Conservation (phyloP, 2,113 vertebrate species). For the Crotophaga sulcirostris region DNA sequence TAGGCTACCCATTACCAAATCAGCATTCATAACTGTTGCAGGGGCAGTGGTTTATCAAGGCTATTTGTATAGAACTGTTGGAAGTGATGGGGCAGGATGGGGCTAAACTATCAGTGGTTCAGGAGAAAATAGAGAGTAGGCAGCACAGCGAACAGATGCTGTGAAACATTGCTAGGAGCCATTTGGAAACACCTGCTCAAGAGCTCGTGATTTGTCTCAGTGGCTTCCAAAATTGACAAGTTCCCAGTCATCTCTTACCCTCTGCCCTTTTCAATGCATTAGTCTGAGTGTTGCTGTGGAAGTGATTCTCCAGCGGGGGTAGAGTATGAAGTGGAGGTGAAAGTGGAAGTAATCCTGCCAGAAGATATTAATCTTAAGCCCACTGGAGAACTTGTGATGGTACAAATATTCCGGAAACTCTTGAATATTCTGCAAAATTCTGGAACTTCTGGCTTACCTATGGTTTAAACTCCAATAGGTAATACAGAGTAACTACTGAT, state of each 20-base stretch:
- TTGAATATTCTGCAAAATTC: neutral
- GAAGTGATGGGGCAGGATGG: neutral
- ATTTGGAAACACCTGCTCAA: neutral
- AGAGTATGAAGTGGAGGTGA: neutral
- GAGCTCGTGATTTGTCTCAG: neutral
- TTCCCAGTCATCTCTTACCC: neutral
- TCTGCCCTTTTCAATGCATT: neutral
- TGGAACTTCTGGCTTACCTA: neutral
- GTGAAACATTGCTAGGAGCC: neutral
- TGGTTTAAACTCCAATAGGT: neutral
- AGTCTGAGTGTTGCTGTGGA: neutral
- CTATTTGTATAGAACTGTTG: neutral
- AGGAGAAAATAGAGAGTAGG: neutral
- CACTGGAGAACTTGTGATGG: neutral
- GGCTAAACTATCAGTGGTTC: neutral
- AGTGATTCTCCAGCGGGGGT: neutral
- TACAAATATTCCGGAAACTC: neutral
- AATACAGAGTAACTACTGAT: neutral
- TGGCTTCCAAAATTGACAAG: neutral
- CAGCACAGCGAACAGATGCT: neutral
- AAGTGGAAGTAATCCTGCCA: neutral
- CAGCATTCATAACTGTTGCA: neutral
- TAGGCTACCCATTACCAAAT: neutral
- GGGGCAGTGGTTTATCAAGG: neutral
- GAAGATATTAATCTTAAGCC: neutral